Evolutionary conservation across 2,888 invertebrate species (phyloP), one percentile per base, ranked within the genome.

Genomic region (Caenorhabditis drosophilae): DNA sequence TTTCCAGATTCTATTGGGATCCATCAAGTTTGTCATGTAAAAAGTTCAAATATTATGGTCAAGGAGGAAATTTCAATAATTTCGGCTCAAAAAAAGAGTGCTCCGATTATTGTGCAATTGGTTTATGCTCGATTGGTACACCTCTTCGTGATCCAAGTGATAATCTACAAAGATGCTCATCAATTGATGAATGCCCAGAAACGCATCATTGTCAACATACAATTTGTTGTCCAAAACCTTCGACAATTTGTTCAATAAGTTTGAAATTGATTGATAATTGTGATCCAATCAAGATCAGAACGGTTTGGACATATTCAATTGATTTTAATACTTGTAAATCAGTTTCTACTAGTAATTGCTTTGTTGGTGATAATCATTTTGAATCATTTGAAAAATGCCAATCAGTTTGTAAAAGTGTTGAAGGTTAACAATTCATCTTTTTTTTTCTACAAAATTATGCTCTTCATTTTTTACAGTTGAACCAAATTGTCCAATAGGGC

Each of bases 21-120:
- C 42, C 63, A 9, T 52, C 48, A 11, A 53, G 46, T 0, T 44
- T 68, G 9, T 53, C 55, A 9, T 81, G 80, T 47, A 60, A 70
- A 27, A 48, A 67, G 4, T 81, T 81, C 63, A 72, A 72, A 18
- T 81, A 75, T 47, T 57, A 60, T 16, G 79, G 78, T 16, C 79
- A 78, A 57, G 80, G 79, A 6, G 80, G 80, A 9, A 80, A 81
- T 41, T 80, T 76, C 63, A 81, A 81, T 60, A 80, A 80, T 48
- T 81, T 79, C 56, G 61, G 52, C 2, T 53, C 67, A 0, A 70
- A 73, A 31, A 47, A 70, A 22, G 70, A 71, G 12, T 81, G 80
- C 53, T 35, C 60, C 15, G 56, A 68, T 6, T 81, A 67, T 51
- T 81, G 80, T 49, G 64, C 68, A 0, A 54, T 46, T 35, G 46